phyloP scores from a whole-genome alignment of 2,113 vertebrate genomes.

The Sapayoa aenigma region DNA sequence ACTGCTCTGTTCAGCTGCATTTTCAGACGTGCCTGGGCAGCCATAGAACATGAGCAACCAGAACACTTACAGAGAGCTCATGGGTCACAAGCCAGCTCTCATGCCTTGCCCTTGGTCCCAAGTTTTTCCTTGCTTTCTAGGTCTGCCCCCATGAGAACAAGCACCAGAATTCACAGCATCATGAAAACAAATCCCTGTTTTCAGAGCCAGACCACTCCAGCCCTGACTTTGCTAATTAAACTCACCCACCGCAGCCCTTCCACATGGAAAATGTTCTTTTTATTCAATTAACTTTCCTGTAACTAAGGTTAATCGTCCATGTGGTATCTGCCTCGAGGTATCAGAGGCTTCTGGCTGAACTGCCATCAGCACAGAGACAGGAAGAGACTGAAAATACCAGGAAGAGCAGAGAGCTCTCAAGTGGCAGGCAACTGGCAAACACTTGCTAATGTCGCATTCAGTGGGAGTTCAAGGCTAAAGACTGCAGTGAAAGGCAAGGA shows the following conservation, averaged over 20 bases:
- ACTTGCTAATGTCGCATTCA: accelerated
- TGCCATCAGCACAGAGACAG: background rate
- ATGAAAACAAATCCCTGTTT: background rate
- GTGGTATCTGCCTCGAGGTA: constrained; percentile 1
- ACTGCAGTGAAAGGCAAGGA: background rate
- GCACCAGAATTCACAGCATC: background rate
- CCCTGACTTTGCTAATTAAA: constrained; percentile 1
- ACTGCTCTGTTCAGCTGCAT: background rate
- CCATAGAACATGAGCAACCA: background rate
- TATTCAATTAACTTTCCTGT: constrained; percentile 34
- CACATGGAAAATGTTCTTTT: background rate
- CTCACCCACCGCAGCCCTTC: background rate
- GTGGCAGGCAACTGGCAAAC: background rate
- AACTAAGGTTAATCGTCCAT: background rate
- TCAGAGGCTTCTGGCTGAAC: background rate
- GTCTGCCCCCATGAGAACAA: background rate
- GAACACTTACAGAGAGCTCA: background rate
- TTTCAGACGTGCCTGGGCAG: background rate
- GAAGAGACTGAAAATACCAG: background rate
- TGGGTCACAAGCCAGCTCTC: background rate
- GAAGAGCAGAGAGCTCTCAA: background rate
- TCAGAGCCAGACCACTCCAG: background rate
- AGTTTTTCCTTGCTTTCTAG: background rate
- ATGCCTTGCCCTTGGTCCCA: background rate
- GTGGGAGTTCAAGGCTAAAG: background rate